Conservation (phyloP, 2,888 invertebrate species). For the Kryphioiulus occultus region DNA sequence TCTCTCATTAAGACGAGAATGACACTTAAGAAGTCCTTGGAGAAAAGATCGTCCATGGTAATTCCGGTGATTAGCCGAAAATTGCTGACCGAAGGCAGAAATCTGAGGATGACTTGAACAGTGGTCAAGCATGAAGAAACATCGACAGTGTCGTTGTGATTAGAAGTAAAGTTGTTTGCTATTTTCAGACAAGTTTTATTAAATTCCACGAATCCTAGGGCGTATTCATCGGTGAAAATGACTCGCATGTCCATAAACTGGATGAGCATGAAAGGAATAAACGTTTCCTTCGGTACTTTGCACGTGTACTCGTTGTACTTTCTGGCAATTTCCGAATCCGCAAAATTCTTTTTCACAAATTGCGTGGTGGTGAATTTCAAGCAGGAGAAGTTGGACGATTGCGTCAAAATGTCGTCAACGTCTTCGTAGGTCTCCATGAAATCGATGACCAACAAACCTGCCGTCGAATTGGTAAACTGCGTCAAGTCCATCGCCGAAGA, state of each 20-base stretch:
- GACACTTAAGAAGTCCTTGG: constrained; percentile 17
- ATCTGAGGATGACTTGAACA: not conserved
- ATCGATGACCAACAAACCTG: constrained; percentile 16
- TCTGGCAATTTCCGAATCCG: not conserved
- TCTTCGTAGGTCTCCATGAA: constrained; percentile 6
- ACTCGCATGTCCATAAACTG: not conserved
- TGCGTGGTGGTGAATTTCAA: not conserved
- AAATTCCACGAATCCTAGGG: not conserved
- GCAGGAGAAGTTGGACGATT: not conserved
- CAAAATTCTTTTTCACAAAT: not conserved
- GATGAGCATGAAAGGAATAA: constrained; percentile 39
- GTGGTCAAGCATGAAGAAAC: not conserved
- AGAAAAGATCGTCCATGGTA: constrained; percentile 38
- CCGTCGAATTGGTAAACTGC: constrained; percentile 2
- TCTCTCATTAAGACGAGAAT: not conserved
- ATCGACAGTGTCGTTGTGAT: not conserved
- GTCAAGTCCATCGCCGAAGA: constrained; percentile 6
- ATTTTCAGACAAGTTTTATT: not conserved
- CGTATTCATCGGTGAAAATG: not conserved
- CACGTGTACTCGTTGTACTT: constrained; percentile 13
- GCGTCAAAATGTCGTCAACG: not conserved
- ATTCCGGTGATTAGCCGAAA: not conserved
- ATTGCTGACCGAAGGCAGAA: not conserved
- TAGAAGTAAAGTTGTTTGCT: not conserved
- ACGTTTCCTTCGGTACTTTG: not conserved